Evolutionary conservation across 2,888 invertebrate species (phyloP), one percentile per base, ranked within the genome.

Genomic region (Choristoneura rosaceana): DNA sequence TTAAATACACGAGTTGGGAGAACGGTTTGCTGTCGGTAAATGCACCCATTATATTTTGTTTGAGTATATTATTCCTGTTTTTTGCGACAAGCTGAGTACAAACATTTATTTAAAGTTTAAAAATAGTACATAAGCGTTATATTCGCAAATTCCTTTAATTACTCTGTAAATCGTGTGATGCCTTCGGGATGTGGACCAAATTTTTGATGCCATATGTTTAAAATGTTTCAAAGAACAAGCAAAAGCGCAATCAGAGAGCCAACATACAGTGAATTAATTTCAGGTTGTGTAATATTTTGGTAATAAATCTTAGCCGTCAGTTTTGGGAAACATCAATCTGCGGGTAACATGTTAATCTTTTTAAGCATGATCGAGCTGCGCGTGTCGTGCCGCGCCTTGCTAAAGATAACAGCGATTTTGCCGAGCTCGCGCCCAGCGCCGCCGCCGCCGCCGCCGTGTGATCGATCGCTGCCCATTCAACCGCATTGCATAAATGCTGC

Each of bases 281-380:
- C 79, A 79, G 80, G 81, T 79, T 79, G 81, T 75, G 76, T 68
- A 68, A 68, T 73, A 73, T 73, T 73, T 73, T 52, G 38, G 64
- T 52, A 64, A 73, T 73, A 73, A 73, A 73, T 73, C 73, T 73
- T 50, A 52, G 60, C 59, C 43, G 64, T 69, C 73, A 69, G 69
- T 68, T 73, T 73, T 64, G 50, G 68, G 64, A 69, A 73, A 73
- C 82, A 80, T 82, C 82, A 87, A 85, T 86, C 82, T 85, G 82
- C 75, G 81, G 79, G 80, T 81, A 86, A 84, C 85, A 87, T 87
- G 86, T 87, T 87, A 87, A 89, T 89, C 85, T 88, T 88, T 88
- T 87, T 84, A 85, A 83, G 83, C 83, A 81, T 86, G 84, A 86
- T 85, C 81, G 84, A 86, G 83, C 81, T 80, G 77, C 74, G 80